Evolutionary conservation across 2,888 invertebrate species (phyloP), one percentile per base, ranked within the genome.

Genomic region (Metalampra italica): DNA sequence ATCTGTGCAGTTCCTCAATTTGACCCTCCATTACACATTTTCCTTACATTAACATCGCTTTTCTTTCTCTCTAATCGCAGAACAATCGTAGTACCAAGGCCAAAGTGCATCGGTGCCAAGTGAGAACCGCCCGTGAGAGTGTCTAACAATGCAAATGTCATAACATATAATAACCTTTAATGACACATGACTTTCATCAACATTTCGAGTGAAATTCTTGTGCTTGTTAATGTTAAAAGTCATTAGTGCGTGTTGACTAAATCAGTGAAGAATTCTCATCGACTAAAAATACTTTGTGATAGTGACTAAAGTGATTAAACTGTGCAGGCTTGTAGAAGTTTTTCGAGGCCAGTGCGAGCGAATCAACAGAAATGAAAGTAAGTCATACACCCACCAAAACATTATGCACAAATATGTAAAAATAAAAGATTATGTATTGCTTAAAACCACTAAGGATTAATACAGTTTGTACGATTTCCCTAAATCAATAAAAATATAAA

Each of bases 321-420:
- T 50, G 55, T 36, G 50, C 46, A 50, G 53, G 32, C 48, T 43
- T 15, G 15, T n/a, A 9, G 43, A 15, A 43, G 43, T 3, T 2
- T 3, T 43, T 43, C 49, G 45, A 50, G 51, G 57, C 52, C 45
- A 44, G 50, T 46, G 52, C 47, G 44, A 68, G 62, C 64, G 71
- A 70, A 75, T 57, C 69, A 60, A 66, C 68, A 80, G 78, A 63
- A 66, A 86, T 86, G 84, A 81, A 71, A 71, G 85, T 86, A 57
- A 85, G 85, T 83, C 59, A 46, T 45, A 40, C 22, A 5, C 22
- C 22, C 22, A 22, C 22, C 5, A 22, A 22, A 22, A 22, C 3
- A 22, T 3, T 22, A 22, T 22, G 22, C 5, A 2, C 5, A 22
- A 2, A 22, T 22, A 22, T 22, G 22, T 22, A 22, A 22, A 22